Evolutionary conservation across 2,797 vertebrate genomes (phyloP).

Genomic region (Helicolenus hilgendorfi): DNA sequence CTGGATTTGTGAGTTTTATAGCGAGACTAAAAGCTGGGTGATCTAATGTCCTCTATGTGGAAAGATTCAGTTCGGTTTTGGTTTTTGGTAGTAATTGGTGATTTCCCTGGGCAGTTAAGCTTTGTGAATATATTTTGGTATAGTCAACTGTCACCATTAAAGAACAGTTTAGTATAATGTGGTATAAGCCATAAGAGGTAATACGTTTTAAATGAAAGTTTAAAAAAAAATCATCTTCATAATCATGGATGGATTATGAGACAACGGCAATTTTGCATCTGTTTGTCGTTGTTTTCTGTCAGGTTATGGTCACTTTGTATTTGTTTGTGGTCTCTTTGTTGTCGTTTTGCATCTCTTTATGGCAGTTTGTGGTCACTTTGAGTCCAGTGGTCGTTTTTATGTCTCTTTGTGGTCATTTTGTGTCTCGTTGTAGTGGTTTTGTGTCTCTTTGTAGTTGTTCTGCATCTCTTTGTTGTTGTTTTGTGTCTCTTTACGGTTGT

Average conservation of each 20-base stretch:
- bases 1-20: slow-evolving; percentile 67
- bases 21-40: slow-evolving; percentile 47
- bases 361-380: background rate
- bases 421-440: background rate
- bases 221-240: background rate
- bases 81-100: slow-evolving; percentile 7
- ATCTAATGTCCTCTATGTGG: slow-evolving; percentile 58
- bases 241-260: background rate
- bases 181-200: background rate
- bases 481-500: background rate
- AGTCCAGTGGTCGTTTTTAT: background rate
- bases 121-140: background rate
- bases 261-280: background rate
- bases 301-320: background rate
- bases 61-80: slow-evolving; percentile 33
- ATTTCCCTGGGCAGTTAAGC: slow-evolving; percentile 14
- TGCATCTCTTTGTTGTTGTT: background rate
- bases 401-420: background rate
- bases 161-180: background rate
- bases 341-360: background rate
- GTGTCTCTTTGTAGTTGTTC: background rate
- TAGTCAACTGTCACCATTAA: background rate
- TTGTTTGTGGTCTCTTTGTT: background rate
- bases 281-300: background rate
- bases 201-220: background rate